Evolutionary conservation across 2,797 vertebrate genomes (phyloP).

Genomic region (Enteromius treurensis): DNA sequence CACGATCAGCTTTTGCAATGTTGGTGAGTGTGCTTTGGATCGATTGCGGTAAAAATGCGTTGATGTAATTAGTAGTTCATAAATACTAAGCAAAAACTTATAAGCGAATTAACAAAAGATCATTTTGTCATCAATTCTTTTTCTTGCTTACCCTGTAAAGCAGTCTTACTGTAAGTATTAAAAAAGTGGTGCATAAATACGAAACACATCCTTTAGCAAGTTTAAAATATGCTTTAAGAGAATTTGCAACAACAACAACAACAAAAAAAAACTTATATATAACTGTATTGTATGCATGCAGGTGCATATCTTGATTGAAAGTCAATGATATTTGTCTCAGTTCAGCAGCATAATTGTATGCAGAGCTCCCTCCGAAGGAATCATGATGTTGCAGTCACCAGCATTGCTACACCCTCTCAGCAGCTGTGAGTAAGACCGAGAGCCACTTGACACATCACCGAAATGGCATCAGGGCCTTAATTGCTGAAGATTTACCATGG

Average conservation of each 20-base stretch:
- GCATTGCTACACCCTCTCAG: slow-evolving; percentile 36
- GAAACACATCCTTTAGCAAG: neutral
- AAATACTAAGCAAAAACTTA: slow-evolving; percentile 19
- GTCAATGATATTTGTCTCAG: slow-evolving; percentile 25
- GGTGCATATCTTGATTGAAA: slow-evolving; percentile 17
- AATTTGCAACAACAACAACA: neutral
- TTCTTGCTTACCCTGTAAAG: neutral
- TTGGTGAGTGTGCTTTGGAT: neutral
- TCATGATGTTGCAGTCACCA: slow-evolving; percentile 28
- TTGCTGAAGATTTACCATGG: slow-evolving; percentile 34
- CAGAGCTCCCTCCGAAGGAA: slow-evolving; percentile 32
- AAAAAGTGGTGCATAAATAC: neutral
- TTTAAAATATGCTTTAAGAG: neutral
- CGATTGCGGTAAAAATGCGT: neutral
- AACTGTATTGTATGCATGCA: neutral
- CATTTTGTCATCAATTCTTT: slow-evolving; percentile 26
- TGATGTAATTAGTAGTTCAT: slow-evolving; percentile 34
- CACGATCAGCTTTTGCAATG: slow-evolving; percentile 12
- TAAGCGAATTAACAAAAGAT: slow-evolving; percentile 33
- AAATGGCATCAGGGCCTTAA: slow-evolving; percentile 13
- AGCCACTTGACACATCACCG: slow-evolving; percentile 32
- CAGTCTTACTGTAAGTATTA: neutral
- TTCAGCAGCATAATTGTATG: slow-evolving; percentile 24
- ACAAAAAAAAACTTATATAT: neutral
- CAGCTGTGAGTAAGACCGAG: slow-evolving; percentile 32